Percentiles rank a stretch among this genome's conserved stretches.
Conservation (phyloP, 2,888 invertebrate species). For the Opisthograptis luteolata region DNA sequence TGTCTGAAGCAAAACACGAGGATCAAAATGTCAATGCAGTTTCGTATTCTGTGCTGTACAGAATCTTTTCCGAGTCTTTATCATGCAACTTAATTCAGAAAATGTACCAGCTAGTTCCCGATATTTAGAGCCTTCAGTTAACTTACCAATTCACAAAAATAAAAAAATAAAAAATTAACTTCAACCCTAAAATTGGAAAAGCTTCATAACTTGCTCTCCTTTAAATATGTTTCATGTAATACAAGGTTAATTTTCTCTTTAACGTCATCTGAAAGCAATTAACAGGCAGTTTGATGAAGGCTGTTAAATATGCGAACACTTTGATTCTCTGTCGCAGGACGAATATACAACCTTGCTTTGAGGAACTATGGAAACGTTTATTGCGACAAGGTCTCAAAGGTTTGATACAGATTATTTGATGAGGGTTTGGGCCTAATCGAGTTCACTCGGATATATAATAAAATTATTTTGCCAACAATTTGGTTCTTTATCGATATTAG, state of each 20-base stretch:
- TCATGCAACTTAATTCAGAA: too few species aligned
- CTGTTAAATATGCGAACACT: background rate
- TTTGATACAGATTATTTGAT: conserved; percentile 2
- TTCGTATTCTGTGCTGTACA: too few species aligned
- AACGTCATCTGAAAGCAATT: conserved; percentile 26
- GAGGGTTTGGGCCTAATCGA: conserved; percentile 6
- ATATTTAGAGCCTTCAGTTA: too few species aligned
- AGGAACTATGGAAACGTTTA: conserved; percentile 1
- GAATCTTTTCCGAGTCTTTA: too few species aligned
- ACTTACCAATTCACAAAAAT: too few species aligned
- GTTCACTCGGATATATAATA: background rate
- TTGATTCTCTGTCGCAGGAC: background rate
- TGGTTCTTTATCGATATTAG: background rate
- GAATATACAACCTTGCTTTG: background rate
- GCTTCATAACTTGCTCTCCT: background rate
- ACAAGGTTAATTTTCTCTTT: conserved; percentile 9
- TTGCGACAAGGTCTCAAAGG: background rate
- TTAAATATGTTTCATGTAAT: conserved; percentile 10
- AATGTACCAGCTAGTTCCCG: too few species aligned
- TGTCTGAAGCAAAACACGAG: too few species aligned
- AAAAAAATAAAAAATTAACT: too few species aligned
- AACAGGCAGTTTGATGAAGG: conserved; percentile 21
- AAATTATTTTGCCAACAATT: background rate
- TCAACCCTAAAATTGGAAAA: background rate
- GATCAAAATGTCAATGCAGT: background rate